Evolutionary conservation across 2,888 invertebrate genomes (phyloP).

Genomic region (Monochamus alternatus): DNA sequence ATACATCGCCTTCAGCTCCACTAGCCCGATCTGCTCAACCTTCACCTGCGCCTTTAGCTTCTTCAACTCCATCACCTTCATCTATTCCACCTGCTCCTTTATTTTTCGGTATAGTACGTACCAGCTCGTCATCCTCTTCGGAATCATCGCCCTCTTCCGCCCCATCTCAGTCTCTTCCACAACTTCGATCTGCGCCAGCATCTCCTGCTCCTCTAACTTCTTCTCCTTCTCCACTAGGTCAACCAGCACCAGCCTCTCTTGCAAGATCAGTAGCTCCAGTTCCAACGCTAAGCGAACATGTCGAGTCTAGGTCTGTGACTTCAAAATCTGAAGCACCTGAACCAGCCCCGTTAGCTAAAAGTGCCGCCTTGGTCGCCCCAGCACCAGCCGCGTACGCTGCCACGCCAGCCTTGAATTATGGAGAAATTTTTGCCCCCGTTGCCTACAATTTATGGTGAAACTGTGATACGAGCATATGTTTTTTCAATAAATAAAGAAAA

Average conservation of each 20-base stretch:
- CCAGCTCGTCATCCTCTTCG: too few species aligned
- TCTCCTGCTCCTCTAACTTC: not conserved
- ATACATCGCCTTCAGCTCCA: not conserved
- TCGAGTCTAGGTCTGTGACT: not conserved
- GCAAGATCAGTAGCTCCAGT: not conserved
- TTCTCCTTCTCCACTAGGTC: not conserved
- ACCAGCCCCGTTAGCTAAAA: not conserved
- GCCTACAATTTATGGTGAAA: not conserved
- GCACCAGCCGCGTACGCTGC: not conserved
- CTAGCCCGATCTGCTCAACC: not conserved
- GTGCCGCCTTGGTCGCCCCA: not conserved
- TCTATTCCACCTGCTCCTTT: not conserved
- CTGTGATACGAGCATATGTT: not conserved
- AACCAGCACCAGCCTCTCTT: not conserved
- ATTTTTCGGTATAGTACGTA: too few species aligned
- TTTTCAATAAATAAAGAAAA: too few species aligned
- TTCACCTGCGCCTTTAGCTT: not conserved
- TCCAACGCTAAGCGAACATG: not conserved
- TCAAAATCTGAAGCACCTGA: not conserved
- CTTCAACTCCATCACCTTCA: not conserved
- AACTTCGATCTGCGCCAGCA: not conserved
- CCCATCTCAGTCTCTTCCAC: too few species aligned
- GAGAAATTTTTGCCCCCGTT: not conserved
- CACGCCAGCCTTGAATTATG: not conserved
- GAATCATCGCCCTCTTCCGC: too few species aligned